A percentile compares a stretch with the other conserved stretches of the same genome.
Conservation (phyloP, 2,888 invertebrate genomes). For the Boloria euphrosyne region DNA sequence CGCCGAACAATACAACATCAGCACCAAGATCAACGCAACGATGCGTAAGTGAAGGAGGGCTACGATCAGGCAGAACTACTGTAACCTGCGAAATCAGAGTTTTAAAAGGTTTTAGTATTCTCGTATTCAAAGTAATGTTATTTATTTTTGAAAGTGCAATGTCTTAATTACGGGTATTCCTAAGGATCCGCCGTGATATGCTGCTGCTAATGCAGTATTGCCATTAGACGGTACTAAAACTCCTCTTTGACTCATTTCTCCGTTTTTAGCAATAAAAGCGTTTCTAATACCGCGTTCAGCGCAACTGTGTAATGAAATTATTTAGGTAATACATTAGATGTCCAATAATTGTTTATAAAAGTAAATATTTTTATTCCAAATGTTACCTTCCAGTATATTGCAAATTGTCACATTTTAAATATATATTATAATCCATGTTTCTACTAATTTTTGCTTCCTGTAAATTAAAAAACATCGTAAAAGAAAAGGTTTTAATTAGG, state of each 20-base stretch:
- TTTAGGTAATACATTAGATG: background rate
- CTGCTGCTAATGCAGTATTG: slow-evolving; percentile 69
- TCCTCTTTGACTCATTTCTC: slow-evolving; percentile 56
- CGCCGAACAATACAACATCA: slow-evolving; percentile 66
- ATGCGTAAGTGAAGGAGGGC: slow-evolving; percentile 63
- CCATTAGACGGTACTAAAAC: slow-evolving; percentile 72
- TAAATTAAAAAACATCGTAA: slow-evolving; percentile 39
- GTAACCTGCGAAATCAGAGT: slow-evolving; percentile 58
- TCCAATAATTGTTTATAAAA: background rate
- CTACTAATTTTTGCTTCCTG: slow-evolving; percentile 77
- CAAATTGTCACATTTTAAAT: slow-evolving; percentile 92
- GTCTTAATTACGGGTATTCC: slow-evolving; percentile 61
- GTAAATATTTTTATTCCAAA: background rate
- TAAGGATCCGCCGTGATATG: slow-evolving; percentile 68
- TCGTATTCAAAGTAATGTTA: background rate
- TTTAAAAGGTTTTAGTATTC: background rate
- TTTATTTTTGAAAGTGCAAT: background rate
- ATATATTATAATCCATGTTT: slow-evolving; percentile 86
- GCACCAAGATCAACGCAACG: slow-evolving; percentile 73
- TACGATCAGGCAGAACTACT: slow-evolving; percentile 67
- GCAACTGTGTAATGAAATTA: slow-evolving; percentile 50
- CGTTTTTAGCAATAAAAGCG: slow-evolving; percentile 55
- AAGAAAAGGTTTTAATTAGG: background rate
- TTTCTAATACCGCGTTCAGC: slow-evolving; percentile 72
- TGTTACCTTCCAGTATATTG: slow-evolving; percentile 91